Percentiles rank a stretch among this genome's conserved stretches.
These are phyloP conservation scores for Hemibagrus guttatus DNA, from an alignment of 2,797 vertebrate species.

Conservation along the genomic window DNA sequence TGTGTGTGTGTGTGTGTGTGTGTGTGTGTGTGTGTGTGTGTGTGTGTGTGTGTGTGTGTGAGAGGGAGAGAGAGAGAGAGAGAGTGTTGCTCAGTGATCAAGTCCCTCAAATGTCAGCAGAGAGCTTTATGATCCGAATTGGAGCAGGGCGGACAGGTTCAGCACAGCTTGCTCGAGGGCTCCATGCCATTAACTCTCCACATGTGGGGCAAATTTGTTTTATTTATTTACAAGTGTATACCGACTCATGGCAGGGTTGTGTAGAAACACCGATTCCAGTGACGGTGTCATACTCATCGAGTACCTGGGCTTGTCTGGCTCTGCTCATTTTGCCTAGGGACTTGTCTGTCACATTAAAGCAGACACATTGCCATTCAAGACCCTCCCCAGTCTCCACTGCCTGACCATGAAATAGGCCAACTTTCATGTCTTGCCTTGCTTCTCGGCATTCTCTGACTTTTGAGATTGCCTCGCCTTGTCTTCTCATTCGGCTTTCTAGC, in stretches of 20 bases:
- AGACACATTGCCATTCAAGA: conserved; percentile 82
- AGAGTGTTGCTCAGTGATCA: conserved; percentile 69
- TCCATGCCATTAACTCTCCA: conserved; percentile 68
- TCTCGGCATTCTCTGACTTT: conserved; percentile 70
- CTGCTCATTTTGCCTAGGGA: conserved; percentile 79
- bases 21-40: conserved; percentile 76
- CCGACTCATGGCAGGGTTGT: conserved; percentile 77
- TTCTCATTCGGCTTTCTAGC: conserved; percentile 52
- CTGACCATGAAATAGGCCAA: conserved; percentile 86
- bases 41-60: conserved; percentile 74
- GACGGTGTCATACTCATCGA: conserved; percentile 82
- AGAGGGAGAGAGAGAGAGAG: no score
- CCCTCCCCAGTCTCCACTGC: conserved; percentile 71
- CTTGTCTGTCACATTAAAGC: conserved; percentile 84
- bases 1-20: conserved; percentile 71
- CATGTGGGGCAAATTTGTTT: conserved; percentile 80
- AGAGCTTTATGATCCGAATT: conserved; percentile 78
- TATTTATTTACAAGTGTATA: conserved; percentile 65
- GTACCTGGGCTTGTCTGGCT: conserved; percentile 78
- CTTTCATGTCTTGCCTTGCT: conserved; percentile 78
- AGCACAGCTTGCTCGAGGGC: conserved; percentile 51
- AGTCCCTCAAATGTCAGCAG: conserved; percentile 77
- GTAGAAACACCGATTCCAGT: conserved; percentile 75
- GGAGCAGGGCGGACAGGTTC: conserved; percentile 77
- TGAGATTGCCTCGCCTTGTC: conserved; percentile 63